Base-by-base conservation (phyloP, 1,140 invertebrate species). In the Notospermus geniculatus region DNA sequence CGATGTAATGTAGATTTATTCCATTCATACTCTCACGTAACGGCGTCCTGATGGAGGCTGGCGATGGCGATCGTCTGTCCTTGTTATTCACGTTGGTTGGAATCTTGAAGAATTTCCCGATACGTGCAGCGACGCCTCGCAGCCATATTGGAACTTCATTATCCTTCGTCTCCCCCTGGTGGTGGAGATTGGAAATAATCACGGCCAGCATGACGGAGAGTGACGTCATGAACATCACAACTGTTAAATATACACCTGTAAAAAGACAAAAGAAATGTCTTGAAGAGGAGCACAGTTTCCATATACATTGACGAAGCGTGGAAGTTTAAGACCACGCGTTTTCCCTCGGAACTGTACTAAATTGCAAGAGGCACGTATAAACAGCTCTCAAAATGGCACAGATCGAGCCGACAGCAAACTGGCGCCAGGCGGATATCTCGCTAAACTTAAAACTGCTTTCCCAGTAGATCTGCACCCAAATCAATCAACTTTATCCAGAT, bases 141-240 rank as follows among this genome's bases (percentile, higher is more conserved):
- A 22, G 32, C 56, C 56, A 36, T 4, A 7, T 36, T 36, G 32
- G 32, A 36, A 36, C 32, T 36, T 36, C 32, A 15, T 36, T 36
- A 36, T 36, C 32, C 15, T 36, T 36, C 56, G 39, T 57, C 17
- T 32, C 53, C 11, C 56, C 39, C 30, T 55, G 28, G 53, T 62
- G 56, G 36, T 62, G 56, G 5, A 62, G 11, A 17, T 62, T 29
- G 27, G 54, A 59, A 67, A 83, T 76, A 43, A 82, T 70, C 36
- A 84, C 83, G 13, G 81, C 81, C 66, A 83, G 80, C 30, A 82
- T 77, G 29, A 84, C 76, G 15, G 82, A 83, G 45, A 83, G 68
- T 39, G 80, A 79, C n/a, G 83, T 84, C 65, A 85, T 83, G 45
- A 55, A 67, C 74, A 74, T 74, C 22, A 71, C 70, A 50, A 64